These are phyloP conservation scores for Pemphigus obesinymphae DNA, from an alignment of 1,140 invertebrate species.

Conservation along the genomic window DNA sequence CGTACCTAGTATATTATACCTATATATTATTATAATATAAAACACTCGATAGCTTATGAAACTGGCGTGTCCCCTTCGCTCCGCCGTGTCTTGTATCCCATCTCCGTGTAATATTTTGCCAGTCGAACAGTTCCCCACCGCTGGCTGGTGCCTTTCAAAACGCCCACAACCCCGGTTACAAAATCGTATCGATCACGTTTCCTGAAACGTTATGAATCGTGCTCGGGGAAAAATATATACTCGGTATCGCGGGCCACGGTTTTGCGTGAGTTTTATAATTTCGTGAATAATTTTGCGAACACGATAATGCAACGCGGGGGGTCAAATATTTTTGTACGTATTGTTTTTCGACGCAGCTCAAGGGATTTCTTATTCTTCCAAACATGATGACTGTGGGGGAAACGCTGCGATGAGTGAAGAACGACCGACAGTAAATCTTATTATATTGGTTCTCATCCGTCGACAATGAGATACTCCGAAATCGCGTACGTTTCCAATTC, in stretches of 20 bases:
- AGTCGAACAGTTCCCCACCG: background rate
- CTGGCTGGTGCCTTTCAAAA: background rate
- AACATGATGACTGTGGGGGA: background rate
- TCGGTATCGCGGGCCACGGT: background rate
- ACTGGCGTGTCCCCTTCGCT: background rate
- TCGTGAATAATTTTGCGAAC: background rate
- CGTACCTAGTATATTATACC: background rate
- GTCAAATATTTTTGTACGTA: background rate
- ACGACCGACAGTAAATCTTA: background rate
- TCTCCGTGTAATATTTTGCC: background rate
- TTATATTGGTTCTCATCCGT: background rate
- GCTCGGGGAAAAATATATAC: background rate
- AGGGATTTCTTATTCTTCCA: background rate
- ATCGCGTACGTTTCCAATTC: conserved; percentile 25
- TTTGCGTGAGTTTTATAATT: background rate
- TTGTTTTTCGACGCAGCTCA: background rate
- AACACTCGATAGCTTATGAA: background rate
- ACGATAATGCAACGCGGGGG: background rate
- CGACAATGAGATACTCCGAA: background rate
- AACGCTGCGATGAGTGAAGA: background rate
- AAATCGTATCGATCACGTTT: background rate
- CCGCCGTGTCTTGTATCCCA: background rate
- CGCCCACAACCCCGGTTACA: background rate
- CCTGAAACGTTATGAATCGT: background rate
- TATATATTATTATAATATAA: background rate